phyloP scores from a whole-genome alignment of 2,888 invertebrate genomes.

The Resseliella maxima region DNA sequence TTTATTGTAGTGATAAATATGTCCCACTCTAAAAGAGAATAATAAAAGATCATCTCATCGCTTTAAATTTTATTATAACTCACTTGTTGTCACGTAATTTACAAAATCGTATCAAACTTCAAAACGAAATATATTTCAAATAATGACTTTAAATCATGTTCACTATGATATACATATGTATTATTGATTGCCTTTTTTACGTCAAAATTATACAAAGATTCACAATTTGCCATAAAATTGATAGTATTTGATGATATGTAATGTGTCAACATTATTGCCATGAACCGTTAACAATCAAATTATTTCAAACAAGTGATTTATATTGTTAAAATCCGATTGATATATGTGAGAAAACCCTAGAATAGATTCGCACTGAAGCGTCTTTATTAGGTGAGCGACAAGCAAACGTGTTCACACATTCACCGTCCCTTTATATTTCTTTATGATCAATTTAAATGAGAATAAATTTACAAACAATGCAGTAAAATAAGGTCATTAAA shows the following conservation, averaged over 20 bases:
- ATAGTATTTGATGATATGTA: background rate
- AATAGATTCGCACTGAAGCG: too few species aligned
- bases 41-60: background rate
- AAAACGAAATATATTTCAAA: too few species aligned
- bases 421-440: background rate
- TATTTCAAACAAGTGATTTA: too few species aligned
- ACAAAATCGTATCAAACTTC: too few species aligned
- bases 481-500: constrained; percentile 10
- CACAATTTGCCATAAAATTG: background rate
- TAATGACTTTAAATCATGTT: background rate
- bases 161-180: background rate
- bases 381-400: background rate
- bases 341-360: too few species aligned
- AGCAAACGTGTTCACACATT: background rate
- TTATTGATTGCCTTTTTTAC: background rate
- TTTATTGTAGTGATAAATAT: background rate
- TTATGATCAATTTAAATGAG: background rate
- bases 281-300: background rate
- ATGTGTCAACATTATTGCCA: background rate
- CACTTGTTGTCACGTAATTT: too few species aligned
- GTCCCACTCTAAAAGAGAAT: background rate
- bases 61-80: background rate
- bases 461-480: background rate
- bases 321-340: too few species aligned
- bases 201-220: background rate